Percentiles rank a stretch among this genome's conserved stretches.
These are phyloP conservation scores for Asbolus verrucosus DNA, from an alignment of 1,140 invertebrate species.

Conservation along the genomic window DNA sequence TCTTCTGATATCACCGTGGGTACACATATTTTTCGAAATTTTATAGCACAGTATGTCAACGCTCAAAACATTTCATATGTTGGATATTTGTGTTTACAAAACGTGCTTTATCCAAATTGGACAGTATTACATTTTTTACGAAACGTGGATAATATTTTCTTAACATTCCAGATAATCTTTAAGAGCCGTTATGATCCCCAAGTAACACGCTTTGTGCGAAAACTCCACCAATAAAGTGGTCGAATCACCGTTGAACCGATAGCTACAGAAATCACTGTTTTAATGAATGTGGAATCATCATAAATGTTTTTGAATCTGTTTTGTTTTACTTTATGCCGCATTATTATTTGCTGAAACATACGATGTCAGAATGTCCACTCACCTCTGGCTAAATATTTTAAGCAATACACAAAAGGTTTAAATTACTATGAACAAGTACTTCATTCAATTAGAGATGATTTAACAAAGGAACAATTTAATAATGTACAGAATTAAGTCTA, in stretches of 20 bases:
- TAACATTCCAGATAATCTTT: constrained; percentile 28
- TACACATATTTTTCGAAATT: constrained; percentile 17
- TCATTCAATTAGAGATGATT: constrained; percentile 31
- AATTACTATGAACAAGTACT: constrained; percentile 20
- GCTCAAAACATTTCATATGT: constrained; percentile 21
- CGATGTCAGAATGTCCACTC: not conserved
- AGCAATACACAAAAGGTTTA: constrained; percentile 30
- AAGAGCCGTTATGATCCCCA: constrained; percentile 33
- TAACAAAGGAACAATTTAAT: constrained; percentile 38
- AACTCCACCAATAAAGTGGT: constrained; percentile 18
- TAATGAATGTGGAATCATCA: not conserved
- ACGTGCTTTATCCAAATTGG: constrained; percentile 44
- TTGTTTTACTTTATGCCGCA: too few relatives aligned
- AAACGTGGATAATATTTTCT: constrained; percentile 33
- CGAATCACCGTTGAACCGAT: constrained; percentile 11
- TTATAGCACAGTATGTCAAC: constrained; percentile 25
- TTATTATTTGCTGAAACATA: not conserved
- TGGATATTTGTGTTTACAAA: constrained; percentile 41
- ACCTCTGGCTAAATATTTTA: constrained; percentile 17
- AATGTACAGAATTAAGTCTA: constrained; percentile 29
- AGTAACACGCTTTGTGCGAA: constrained; percentile 33
- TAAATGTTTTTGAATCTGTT: constrained; percentile 14
- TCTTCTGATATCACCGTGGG: not conserved
- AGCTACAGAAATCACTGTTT: not conserved
- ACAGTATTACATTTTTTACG: constrained; percentile 41